phyloP scores from a whole-genome alignment of 2,888 invertebrate genomes.

The Brachypalpus laphriformis region DNA sequence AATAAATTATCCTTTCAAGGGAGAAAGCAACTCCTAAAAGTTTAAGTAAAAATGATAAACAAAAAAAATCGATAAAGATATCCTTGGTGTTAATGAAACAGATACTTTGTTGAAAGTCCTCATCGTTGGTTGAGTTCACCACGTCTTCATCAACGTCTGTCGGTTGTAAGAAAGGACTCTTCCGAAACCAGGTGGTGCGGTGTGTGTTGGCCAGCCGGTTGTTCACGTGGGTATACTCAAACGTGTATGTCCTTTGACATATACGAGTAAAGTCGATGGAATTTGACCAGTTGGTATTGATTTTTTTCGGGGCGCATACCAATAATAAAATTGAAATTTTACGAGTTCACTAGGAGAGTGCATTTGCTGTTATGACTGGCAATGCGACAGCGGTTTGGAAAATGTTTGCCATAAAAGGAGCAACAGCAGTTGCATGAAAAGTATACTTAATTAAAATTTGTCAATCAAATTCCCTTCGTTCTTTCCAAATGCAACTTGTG shows the following conservation, averaged over 20 bases:
- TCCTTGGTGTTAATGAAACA: slow-evolving; percentile 61
- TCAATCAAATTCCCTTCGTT: slow-evolving; percentile 1
- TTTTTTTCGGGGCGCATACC: slow-evolving; percentile 33
- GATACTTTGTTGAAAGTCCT: slow-evolving; percentile 49
- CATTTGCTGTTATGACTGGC: slow-evolving; percentile 29
- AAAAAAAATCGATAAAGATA: not conserved
- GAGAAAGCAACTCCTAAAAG: not conserved
- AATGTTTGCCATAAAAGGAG: slow-evolving; percentile 18
- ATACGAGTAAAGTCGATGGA: slow-evolving; percentile 53
- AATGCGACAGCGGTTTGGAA: slow-evolving; percentile 22
- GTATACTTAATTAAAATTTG: slow-evolving; percentile 16
- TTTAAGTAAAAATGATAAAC: not conserved
- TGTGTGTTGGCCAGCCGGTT: slow-evolving; percentile 34
- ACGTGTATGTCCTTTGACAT: slow-evolving; percentile 2
- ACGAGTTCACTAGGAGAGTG: slow-evolving; percentile 40
- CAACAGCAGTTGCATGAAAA: slow-evolving; percentile 40
- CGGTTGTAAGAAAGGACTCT: not conserved
- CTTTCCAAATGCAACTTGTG: slow-evolving; percentile 1
- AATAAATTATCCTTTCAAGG: slow-evolving; percentile 59
- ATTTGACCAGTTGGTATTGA: slow-evolving; percentile 66
- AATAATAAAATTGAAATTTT: slow-evolving; percentile 51
- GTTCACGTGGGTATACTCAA: slow-evolving; percentile 25
- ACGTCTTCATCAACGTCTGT: slow-evolving; percentile 1
- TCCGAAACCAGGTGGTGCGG: slow-evolving; percentile 58
- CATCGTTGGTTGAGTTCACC: not conserved